phyloP scores from a whole-genome alignment of 2,888 invertebrate genomes.

The Steinernema carpocapsae region DNA sequence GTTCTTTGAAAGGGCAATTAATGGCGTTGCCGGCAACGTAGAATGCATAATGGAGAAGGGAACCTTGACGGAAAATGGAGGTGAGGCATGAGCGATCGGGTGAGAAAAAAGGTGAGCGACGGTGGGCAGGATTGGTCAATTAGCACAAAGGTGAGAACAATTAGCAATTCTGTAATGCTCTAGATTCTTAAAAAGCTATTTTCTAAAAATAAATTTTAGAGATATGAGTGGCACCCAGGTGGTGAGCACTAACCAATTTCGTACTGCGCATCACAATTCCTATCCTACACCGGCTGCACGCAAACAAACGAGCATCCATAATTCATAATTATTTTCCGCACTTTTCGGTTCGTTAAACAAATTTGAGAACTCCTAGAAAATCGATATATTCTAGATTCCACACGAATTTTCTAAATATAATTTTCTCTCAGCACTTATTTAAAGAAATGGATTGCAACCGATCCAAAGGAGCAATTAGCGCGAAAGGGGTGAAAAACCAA shows the following conservation, averaged over 20 bases:
- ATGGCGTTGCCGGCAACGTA: neutral
- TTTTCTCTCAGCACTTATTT: neutral
- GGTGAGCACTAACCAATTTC: too few relatives aligned
- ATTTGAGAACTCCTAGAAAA: neutral
- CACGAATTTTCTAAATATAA: too few relatives aligned
- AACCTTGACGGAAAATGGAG: neutral
- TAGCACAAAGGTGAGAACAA: neutral
- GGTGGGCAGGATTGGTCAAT: neutral
- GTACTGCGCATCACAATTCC: too few relatives aligned
- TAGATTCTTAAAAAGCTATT: too few relatives aligned
- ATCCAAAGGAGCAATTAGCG: constrained; percentile 10
- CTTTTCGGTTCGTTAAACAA: constrained; percentile 4
- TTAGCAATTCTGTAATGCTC: too few relatives aligned
- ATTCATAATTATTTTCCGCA: neutral
- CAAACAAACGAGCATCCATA: too few relatives aligned
- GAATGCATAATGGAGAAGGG: neutral
- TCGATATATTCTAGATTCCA: neutral
- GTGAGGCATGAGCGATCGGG: neutral
- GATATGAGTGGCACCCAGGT: too few relatives aligned
- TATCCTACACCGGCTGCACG: too few relatives aligned
- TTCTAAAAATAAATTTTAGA: too few relatives aligned
- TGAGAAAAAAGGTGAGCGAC: neutral
- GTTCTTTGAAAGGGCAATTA: neutral
- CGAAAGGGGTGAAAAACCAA: constrained; percentile 16
- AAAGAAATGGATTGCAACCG: neutral